Evolutionary conservation across 2,113 vertebrate species (phyloP).

Genomic region (Anoura caudifer): DNA sequence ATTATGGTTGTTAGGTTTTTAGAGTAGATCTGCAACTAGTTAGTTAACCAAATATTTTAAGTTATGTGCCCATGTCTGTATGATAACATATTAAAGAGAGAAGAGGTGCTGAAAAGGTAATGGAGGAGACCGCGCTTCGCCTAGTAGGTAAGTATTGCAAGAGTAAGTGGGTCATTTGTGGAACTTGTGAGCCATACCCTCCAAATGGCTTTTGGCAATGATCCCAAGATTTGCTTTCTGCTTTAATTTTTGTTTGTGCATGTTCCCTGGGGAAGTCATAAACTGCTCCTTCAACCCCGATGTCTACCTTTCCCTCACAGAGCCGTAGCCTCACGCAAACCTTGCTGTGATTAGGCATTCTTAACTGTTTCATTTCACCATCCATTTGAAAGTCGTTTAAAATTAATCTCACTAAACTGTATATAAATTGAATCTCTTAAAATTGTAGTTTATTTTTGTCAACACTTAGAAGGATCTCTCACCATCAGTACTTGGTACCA

Average conservation of each 20-base stretch:
- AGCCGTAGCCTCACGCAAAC: not conserved
- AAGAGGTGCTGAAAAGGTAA: not conserved
- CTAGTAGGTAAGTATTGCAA: not conserved
- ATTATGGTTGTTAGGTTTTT: not conserved
- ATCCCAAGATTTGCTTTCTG: not conserved
- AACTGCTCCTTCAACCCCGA: not conserved
- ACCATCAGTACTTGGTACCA: not conserved
- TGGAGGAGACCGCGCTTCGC: not conserved
- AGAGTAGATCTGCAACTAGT: not conserved
- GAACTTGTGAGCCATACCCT: not conserved
- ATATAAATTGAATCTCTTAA: not conserved
- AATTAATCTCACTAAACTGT: not conserved
- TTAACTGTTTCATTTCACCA: not conserved
- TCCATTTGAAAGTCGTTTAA: not conserved
- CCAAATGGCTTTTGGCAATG: not conserved
- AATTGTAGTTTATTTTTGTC: not conserved
- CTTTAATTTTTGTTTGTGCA: not conserved
- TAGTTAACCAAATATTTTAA: not conserved
- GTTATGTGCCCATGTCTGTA: not conserved
- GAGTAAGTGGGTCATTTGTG: not conserved
- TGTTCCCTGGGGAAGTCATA: not conserved
- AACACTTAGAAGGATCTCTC: not conserved
- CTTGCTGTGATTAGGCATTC: not conserved
- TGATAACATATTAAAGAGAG: not conserved
- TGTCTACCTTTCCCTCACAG: not conserved